Base-by-base conservation (phyloP, 2,888 invertebrate genomes). In the Hypomecis atomaria region DNA sequence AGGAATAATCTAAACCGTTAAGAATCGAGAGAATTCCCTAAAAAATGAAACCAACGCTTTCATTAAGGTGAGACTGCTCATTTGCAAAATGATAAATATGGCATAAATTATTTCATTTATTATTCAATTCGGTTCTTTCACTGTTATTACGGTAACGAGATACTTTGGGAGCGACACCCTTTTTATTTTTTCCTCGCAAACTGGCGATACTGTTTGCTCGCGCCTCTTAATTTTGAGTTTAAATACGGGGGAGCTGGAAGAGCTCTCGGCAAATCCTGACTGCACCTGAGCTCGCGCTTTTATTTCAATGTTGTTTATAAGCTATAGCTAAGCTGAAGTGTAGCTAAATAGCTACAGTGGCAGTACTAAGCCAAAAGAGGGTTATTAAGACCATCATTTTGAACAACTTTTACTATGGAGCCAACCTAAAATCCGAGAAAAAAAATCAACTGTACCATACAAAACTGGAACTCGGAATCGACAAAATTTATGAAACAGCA, bases 21-120 rank as follows among this genome's bases (percentile, higher is more conserved):
- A 33, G 33, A n/a, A 7, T n/a, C 23, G 56, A 58, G 34, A 54
- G 33, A 7, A 61, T 65, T 63, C 43, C 59, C 62, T 57, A 81
- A 83, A 85, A 83, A 84, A 79, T 80, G 69, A 76, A 85, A 85
- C 84, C 83, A 82, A 79, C 84, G 84, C 83, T 92, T 90, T 92
- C 91, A 92, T 92, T 91, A 92, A 92, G 92, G 91, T 92, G 87
- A 88, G 89, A 78, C 83, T 88, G 88, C 88, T 89, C 92, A 91
- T 92, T 92, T 91, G 92, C 92, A 89, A 92, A 91, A 92, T 92
- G 87, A 92, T 93, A 92, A 92, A 93, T 92, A 92, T 92, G 89
- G 89, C 92, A 93, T 93, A 93, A 93, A 93, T 93, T 93, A 93
- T 93, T 93, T 93, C 93, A 93, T 93, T 93, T 93, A 92, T 86